Evolutionary conservation across 2,888 invertebrate species (phyloP), one percentile per base, ranked within the genome.

Genomic region (Drosophila falleni): DNA sequence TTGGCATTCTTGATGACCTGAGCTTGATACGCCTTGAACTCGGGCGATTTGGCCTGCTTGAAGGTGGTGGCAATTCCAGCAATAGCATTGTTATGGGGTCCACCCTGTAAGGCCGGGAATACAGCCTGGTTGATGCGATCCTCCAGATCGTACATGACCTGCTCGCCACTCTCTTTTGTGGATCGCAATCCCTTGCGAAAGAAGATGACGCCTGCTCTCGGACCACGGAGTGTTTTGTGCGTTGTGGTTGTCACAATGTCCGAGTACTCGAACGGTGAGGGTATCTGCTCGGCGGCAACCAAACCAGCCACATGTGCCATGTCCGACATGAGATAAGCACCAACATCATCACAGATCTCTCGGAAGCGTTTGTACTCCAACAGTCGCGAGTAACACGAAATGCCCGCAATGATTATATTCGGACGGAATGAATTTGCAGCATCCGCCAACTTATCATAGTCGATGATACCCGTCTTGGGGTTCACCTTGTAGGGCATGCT

Each of bases 401-500:
- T 94, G 13, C 98, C 99, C 39, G 99, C 99, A 82, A 99, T 96
- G 74, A 99, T 98, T 26, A 99, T 92, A 87, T 96, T 96, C 0
- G 99, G 99, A 78, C 97, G 97, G 93, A 98, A 99, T 1, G 98
- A 93, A 79, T 94, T 95, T 0, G 99, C 97, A 29, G 95, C 96
- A 81, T 95, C 95, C 2, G 96, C 96, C 50, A 99, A 93, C 90
- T 95, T 95, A 74, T 98, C 98, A 90, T 99, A 99, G 93, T 99
- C 98, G 76, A 99, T 98, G 0, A 97, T 92, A 29, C 98, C 99
- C 29, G 96, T 97, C 64, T 93, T 93, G 1, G 96, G 95, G 91
- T 98, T 93, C 23, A 98, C 96, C 93, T 98, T 98, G 92, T 99
- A 99, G 0, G 99, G 98, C 97, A 99, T 97, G 65, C 98, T 98